These are phyloP conservation scores for Scytalopus superciliaris DNA, from an alignment of 2,113 vertebrate genomes.

Conservation along the genomic window DNA sequence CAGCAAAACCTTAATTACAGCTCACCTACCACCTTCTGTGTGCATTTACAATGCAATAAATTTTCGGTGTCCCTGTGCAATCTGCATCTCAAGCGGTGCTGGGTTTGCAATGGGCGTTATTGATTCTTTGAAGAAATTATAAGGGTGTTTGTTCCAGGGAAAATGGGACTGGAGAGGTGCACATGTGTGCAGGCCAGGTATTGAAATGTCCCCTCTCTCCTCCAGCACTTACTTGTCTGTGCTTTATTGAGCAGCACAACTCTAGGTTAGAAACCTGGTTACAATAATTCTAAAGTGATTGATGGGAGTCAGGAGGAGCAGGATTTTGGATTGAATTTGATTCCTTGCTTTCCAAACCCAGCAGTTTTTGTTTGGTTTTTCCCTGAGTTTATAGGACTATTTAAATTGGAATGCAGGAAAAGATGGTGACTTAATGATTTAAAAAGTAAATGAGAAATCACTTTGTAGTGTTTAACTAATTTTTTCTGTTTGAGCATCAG, in stretches of 20 bases:
- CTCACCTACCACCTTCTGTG: constrained; percentile 70
- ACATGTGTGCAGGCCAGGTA: background rate
- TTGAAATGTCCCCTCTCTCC: background rate
- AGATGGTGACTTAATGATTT: background rate
- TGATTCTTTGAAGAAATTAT: constrained; percentile 75
- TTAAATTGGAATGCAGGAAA: background rate
- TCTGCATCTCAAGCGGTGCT: constrained; percentile 60
- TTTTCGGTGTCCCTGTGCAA: constrained; percentile 53
- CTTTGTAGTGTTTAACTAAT: background rate
- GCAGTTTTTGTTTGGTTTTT: background rate
- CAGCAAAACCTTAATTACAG: constrained; percentile 80
- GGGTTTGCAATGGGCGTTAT: constrained; percentile 59
- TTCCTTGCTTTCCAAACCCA: background rate
- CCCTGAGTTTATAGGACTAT: background rate
- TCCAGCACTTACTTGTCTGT: constrained; percentile 32
- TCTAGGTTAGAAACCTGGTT: constrained; percentile 10
- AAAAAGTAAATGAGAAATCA: background rate
- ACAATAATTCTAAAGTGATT: constrained; percentile 42
- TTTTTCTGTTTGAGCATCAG: background rate
- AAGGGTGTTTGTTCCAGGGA: constrained; percentile 67
- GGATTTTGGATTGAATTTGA: background rate
- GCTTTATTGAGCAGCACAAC: constrained; percentile 60
- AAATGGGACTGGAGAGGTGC: constrained; percentile 23
- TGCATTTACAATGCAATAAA: constrained; percentile 71
- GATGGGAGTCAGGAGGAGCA: background rate